A percentile compares a stretch with the other conserved stretches of the same genome.
phyloP scores from a whole-genome alignment of 2,113 vertebrate species.

The Hepsetus odoe region DNA sequence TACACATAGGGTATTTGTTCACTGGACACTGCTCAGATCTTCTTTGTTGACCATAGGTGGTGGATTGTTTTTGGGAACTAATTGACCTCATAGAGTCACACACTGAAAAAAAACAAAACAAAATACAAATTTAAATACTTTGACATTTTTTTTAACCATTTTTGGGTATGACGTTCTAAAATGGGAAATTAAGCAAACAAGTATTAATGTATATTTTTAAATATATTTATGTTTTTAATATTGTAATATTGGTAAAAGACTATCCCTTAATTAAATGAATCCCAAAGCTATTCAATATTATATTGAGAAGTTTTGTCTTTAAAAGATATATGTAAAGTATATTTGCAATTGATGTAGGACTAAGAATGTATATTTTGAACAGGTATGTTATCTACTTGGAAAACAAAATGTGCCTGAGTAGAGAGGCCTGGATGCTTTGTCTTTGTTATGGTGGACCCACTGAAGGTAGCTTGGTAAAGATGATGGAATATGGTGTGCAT shows the following conservation, averaged over 20 bases:
- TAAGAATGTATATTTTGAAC: no score
- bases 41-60: conserved; percentile 7
- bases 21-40: conserved; percentile 39
- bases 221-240: neutral
- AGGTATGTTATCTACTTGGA: neutral
- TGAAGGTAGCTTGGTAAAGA: neutral
- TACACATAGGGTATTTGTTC: conserved; percentile 57
- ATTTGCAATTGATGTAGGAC: no score
- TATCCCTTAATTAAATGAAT: neutral
- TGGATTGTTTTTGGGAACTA: conserved; percentile 7
- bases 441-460: neutral
- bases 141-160: neutral
- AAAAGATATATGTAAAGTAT: no score
- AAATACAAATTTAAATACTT: conserved; percentile 21
- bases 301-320: neutral
- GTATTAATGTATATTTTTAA: neutral
- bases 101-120: conserved; percentile 62
- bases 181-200: neutral
- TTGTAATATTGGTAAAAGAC: no score
- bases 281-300: no score
- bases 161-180: no score
- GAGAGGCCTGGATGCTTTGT: neutral
- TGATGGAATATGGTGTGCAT: neutral
- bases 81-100: conserved; percentile 51
- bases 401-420: neutral